These are phyloP conservation scores for Peromyscus leucopus DNA, from an alignment of 2,113 vertebrate genomes.

Conservation along the genomic window DNA sequence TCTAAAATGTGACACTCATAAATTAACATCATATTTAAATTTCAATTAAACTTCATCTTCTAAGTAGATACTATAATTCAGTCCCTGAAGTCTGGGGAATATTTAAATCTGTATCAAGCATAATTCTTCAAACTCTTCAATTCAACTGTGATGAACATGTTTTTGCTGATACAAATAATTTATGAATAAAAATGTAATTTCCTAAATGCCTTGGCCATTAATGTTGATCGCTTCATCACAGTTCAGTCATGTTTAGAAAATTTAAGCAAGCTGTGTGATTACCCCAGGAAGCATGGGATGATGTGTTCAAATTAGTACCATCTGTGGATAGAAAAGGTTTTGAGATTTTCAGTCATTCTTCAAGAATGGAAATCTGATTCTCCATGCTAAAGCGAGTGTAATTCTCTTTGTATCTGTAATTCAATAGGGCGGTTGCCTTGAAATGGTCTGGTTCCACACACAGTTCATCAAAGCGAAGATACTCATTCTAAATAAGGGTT, in stretches of 20 bases:
- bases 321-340: slow-evolving; percentile 86
- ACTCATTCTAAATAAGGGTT: slow-evolving; percentile 80
- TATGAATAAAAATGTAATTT: slow-evolving; percentile 79
- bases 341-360: slow-evolving; percentile 89
- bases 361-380: slow-evolving; percentile 90
- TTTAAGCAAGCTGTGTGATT: slow-evolving; percentile 87
- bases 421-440: slow-evolving; percentile 87
- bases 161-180: slow-evolving; percentile 77
- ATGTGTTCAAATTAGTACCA: slow-evolving; percentile 89
- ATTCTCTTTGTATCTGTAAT: slow-evolving; percentile 91
- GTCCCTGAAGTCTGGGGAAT: slow-evolving; percentile 2
- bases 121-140: not conserved
- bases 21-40: slow-evolving; percentile 46
- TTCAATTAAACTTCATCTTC: slow-evolving; percentile 24
- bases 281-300: slow-evolving; percentile 87
- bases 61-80: slow-evolving; percentile 26
- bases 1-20: slow-evolving; percentile 13
- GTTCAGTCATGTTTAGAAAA: slow-evolving; percentile 89
- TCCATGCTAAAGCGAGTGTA: slow-evolving; percentile 88
- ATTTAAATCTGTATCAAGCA: slow-evolving; percentile 49
- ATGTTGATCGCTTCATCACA: slow-evolving; percentile 86
- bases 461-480: slow-evolving; percentile 82
- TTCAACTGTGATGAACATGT: slow-evolving; percentile 56
- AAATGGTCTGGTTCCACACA: slow-evolving; percentile 82
- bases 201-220: slow-evolving; percentile 79